These are phyloP conservation scores for Vicugna pacos DNA, from an alignment of 2,113 vertebrate species.

Conservation along the genomic window DNA sequence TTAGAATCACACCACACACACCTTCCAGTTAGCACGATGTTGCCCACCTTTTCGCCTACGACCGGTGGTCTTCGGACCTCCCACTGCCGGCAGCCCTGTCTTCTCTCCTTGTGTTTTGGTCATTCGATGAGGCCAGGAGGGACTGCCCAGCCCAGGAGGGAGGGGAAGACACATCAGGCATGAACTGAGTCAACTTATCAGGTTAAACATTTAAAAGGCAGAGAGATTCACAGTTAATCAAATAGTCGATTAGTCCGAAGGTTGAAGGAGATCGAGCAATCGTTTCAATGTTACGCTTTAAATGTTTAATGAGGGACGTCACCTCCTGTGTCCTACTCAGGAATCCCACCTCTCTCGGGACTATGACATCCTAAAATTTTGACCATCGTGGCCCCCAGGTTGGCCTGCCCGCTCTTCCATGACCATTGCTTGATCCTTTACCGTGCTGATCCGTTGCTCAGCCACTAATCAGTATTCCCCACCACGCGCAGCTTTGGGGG, in stretches of 20 bases:
- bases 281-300: background rate
- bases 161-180: background rate
- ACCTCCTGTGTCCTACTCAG: background rate
- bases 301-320: background rate
- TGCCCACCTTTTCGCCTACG: accelerated
- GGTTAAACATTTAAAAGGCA: slow-evolving; percentile 47
- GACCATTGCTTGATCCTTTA: background rate
- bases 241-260: background rate
- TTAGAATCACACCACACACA: accelerated
- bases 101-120: background rate
- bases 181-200: background rate
- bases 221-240: slow-evolving; percentile 37
- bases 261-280: background rate
- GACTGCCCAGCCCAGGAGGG: background rate
- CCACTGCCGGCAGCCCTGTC: accelerated
- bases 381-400: accelerated
- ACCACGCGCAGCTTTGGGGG: background rate
- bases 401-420: background rate
- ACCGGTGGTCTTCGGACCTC: accelerated
- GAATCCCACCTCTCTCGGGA: background rate
- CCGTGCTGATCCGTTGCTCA: background rate
- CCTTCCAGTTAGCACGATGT: background rate
- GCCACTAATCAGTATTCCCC: background rate
- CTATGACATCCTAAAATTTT: background rate
- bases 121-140: background rate